A percentile compares a stretch with the other conserved stretches of the same genome.
Evolutionary conservation across 2,888 invertebrate genomes (phyloP).

Genomic region (Agrochola litura): DNA sequence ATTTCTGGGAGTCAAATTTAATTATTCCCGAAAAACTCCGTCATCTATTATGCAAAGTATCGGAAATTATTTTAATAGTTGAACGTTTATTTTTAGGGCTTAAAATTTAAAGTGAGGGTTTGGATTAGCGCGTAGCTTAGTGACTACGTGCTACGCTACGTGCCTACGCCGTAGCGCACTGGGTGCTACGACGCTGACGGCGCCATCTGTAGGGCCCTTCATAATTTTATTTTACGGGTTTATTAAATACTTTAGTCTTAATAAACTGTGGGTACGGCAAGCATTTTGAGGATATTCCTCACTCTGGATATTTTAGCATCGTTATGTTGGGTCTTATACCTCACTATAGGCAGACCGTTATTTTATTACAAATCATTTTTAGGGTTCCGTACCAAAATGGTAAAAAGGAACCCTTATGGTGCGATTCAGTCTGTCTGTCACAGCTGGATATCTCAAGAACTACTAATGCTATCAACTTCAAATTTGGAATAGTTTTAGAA

Average conservation of each 20-base stretch:
- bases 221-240: not conserved
- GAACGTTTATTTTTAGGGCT: no score
- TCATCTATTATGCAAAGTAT: not conserved
- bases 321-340: not conserved
- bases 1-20: not conserved
- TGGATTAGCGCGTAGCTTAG: not conserved
- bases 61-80: not conserved
- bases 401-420: no score
- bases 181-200: conserved; percentile 4
- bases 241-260: not conserved
- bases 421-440: no score
- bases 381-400: no score
- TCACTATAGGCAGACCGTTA: not conserved
- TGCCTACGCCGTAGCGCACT: conserved; percentile 12
- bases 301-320: not conserved
- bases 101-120: no score
- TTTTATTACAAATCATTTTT: not conserved
- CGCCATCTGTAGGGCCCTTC: not conserved
- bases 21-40: not conserved
- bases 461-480: no score
- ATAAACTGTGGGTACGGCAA: not conserved
- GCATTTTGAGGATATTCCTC: not conserved
- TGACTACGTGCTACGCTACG: not conserved
- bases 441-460: no score
- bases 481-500: no score